These are phyloP conservation scores for Oreochromis tanganicae DNA, from an alignment of 2,113 vertebrate genomes.

Conservation along the genomic window DNA sequence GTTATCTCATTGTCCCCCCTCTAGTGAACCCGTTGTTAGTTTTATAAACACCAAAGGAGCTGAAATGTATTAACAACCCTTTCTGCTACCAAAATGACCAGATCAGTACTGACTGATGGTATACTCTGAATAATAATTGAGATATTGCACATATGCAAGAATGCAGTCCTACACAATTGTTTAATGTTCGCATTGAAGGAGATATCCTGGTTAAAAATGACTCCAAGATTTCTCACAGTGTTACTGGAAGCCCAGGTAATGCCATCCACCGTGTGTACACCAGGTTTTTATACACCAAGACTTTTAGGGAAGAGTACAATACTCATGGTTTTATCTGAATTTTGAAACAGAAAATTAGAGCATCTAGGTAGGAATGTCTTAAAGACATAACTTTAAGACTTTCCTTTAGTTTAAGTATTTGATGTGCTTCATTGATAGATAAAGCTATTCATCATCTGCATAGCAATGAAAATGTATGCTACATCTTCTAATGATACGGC, in stretches of 20 bases:
- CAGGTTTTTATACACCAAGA: not conserved
- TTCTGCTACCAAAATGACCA: not conserved
- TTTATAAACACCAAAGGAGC: not conserved
- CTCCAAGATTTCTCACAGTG: not conserved
- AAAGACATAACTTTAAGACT: not conserved
- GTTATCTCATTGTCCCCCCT: not conserved
- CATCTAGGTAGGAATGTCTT: not conserved
- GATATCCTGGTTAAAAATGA: not conserved
- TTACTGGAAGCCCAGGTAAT: not conserved
- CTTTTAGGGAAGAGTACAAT: not conserved
- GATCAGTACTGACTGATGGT: not conserved
- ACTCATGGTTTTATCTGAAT: not conserved
- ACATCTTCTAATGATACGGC: not conserved
- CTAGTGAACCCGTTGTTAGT: not conserved
- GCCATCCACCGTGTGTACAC: not conserved
- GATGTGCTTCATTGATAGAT: accelerated
- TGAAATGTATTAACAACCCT: not conserved
- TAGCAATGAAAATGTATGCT: not conserved
- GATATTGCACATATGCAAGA: not conserved
- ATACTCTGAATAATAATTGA: not conserved
- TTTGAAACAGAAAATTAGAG: not conserved
- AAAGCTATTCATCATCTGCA: not conserved
- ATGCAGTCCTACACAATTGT: not conserved
- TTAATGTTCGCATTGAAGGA: not conserved
- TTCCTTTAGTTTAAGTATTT: not conserved